phyloP scores from a whole-genome alignment of 2,888 invertebrate species.

The Cephus sareptanus region DNA sequence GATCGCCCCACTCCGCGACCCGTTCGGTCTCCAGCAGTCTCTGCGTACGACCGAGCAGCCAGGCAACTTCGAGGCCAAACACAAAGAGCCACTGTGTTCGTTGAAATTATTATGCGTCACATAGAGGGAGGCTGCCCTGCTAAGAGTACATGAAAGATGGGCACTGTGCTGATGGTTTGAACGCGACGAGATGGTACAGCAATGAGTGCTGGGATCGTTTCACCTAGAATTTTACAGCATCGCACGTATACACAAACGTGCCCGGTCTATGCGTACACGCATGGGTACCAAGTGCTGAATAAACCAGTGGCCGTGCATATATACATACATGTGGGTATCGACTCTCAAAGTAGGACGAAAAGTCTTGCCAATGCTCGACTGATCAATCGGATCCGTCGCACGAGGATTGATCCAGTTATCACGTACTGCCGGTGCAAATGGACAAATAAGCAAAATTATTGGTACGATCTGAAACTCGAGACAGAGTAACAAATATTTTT shows the following conservation, averaged over 20 bases:
- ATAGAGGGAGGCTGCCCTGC: background rate
- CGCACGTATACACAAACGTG: background rate
- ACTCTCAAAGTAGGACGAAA: background rate
- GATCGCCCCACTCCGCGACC: background rate
- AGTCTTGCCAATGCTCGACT: background rate
- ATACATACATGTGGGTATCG: background rate
- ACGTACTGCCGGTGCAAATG: background rate
- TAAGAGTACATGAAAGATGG: background rate
- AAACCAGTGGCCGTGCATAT: background rate
- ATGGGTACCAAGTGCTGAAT: background rate
- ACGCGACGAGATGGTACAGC: background rate
- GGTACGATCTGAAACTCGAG: background rate
- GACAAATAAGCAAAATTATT: background rate
- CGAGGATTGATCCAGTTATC: background rate
- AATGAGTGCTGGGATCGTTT: background rate
- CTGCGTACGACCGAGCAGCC: background rate
- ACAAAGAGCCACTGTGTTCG: conserved; percentile 21
- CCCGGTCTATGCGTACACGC: background rate
- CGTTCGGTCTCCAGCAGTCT: background rate
- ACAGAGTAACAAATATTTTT: background rate
- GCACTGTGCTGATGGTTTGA: background rate
- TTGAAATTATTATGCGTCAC: conserved; percentile 21
- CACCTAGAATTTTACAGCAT: background rate
- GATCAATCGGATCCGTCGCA: background rate
- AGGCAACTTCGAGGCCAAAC: conserved; percentile 9